Conservation (phyloP, 2,797 vertebrate genomes). For the Manis pentadactyla region DNA sequence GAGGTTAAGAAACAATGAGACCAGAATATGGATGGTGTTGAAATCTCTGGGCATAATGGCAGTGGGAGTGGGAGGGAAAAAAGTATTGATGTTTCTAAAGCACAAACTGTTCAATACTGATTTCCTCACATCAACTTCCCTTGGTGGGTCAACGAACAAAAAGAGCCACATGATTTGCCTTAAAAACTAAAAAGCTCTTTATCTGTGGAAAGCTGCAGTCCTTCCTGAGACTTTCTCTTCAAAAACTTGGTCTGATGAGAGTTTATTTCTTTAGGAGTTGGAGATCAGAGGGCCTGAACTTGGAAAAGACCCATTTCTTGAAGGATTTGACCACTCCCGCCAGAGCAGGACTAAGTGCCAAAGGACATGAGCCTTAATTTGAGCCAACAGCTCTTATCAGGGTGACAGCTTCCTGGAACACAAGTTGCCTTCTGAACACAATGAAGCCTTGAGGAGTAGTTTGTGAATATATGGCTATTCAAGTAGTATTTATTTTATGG, state of each 20-base stretch:
- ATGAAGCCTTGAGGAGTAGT: conserved; percentile 2
- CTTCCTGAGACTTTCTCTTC: conserved; percentile 56
- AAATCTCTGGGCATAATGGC: neutral
- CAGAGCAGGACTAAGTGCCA: neutral
- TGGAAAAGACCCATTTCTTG: conserved; percentile 66
- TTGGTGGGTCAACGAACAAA: conserved; percentile 34
- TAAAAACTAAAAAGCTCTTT: conserved; percentile 57
- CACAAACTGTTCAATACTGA: conserved; percentile 39
- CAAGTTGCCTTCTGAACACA: conserved; percentile 46
- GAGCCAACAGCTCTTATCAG: conserved; percentile 34
- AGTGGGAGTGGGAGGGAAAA: conserved; percentile 13
- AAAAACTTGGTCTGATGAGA: conserved; percentile 44
- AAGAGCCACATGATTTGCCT: neutral
- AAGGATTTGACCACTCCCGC: conserved; percentile 38
- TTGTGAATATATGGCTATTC: neutral
- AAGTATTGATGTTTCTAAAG: neutral
- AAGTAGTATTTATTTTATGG: neutral
- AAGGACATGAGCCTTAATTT: conserved; percentile 51
- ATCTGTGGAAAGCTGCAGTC: conserved; percentile 41
- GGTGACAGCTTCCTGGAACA: conserved; percentile 43
- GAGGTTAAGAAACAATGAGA: conserved; percentile 35
- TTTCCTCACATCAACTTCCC: conserved; percentile 53
- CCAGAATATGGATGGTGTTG: neutral
- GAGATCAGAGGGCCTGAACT: conserved; percentile 52
- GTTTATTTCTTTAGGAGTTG: conserved; percentile 59